Evolutionary conservation across 1,140 invertebrate genomes (phyloP).

Genomic region (Andrena cerasifolii): DNA sequence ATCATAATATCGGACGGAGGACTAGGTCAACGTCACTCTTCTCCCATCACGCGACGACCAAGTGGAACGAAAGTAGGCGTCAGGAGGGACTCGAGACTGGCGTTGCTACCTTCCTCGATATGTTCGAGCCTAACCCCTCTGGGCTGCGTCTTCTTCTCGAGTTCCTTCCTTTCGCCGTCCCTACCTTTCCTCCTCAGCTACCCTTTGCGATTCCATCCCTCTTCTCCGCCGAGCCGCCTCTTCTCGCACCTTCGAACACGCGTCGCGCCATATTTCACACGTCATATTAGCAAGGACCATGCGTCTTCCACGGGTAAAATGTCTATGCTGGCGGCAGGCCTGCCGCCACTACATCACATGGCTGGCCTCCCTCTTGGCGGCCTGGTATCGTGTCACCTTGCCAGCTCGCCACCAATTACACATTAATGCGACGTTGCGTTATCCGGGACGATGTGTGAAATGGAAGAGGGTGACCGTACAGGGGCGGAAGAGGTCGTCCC

Average conservation of each 20-base stretch:
- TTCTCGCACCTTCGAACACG: conserved; percentile 57
- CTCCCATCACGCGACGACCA: no score
- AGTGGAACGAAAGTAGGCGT: no score
- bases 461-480: conserved; percentile 25
- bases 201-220: conserved; percentile 28
- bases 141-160: neutral
- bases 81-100: no score
- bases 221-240: conserved; percentile 38
- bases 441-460: conserved; percentile 63
- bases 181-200: neutral
- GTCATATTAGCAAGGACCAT: conserved; percentile 78
- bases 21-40: no score
- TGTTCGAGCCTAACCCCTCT: neutral
- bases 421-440: conserved; percentile 72
- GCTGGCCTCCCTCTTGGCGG: conserved; percentile 62
- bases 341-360: conserved; percentile 69
- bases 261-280: conserved; percentile 77
- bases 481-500: conserved; percentile 36
- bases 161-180: neutral
- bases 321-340: conserved; percentile 70
- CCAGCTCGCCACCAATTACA: conserved; percentile 71
- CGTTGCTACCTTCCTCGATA: neutral
- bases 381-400: conserved; percentile 65
- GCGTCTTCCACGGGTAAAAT: conserved; percentile 76
- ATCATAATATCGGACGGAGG: no score